Evolutionary conservation across 2,888 invertebrate species (phyloP), one percentile per base, ranked within the genome.

Genomic region (Chrysodeixis includens): DNA sequence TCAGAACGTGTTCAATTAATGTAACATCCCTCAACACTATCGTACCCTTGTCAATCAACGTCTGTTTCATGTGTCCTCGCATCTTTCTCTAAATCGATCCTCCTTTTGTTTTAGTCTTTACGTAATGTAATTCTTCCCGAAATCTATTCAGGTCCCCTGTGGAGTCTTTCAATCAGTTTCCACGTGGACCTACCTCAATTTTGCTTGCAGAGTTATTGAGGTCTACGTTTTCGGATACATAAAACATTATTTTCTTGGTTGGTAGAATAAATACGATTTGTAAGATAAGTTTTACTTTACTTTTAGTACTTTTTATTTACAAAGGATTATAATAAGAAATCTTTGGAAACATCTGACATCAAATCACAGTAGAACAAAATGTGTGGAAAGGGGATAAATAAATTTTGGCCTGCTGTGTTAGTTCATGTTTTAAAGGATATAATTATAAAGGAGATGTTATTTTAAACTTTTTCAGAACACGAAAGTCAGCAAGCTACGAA

Each of bases 21-120:
- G 71, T 69, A 57, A 81, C 82, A 81, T 68, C 76, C 66, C 69
- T 75, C 71, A 76, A 72, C 79, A 75, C 76, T 66, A 59, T 62
- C 52, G 53, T 69, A 83, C 83, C 83, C 83, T 79, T 83, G 76
- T 83, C 83, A 83, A 83, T 83, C 83, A 83, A 78, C 62, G 81
- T 83, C 83, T 69, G 69, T 71, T 75, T 74, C 58, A 62, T 67
- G 49, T 62, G 67, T 73, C 71, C 66, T 69, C 71, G 66, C 69
- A 74, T 71, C 51, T 66, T 60, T 51, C 55, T 74, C 63, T 56
- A 49, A 61, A 74, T 69, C 63, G 69, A 71, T 74, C 57, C 56
- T 44, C 53, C 35, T 62, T 69, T 73, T 72, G 65, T 72, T 69
- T 67, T 40, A 35, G 53, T 66, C 63, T 55, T 62, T 52, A 22